Conservation (phyloP, 2,797 vertebrate species). For the Anableps anableps region DNA sequence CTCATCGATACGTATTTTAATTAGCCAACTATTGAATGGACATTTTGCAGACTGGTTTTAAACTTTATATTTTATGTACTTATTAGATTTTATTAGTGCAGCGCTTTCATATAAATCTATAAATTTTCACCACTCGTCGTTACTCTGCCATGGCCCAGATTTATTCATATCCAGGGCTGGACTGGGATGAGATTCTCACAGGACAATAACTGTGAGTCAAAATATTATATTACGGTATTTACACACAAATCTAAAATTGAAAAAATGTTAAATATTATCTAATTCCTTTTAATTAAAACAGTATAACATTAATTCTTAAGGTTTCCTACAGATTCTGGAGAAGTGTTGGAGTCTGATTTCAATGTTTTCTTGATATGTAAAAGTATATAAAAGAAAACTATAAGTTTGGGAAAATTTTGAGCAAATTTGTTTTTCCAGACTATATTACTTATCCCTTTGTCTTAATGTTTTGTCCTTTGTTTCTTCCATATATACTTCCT, state of each 20-base stretch:
- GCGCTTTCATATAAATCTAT: not conserved
- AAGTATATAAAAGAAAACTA: too few relatives aligned
- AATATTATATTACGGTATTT: not conserved
- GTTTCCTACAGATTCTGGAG: not conserved
- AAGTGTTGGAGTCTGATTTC: not conserved
- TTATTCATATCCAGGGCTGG: not conserved
- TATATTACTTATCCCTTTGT: not conserved
- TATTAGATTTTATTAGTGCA: not conserved
- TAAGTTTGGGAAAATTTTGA: too few relatives aligned
- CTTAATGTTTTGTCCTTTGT: not conserved
- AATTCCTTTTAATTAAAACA: not conserved
- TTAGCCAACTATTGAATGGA: conserved; percentile 18
- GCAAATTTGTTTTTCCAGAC: not conserved
- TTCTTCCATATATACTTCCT: not conserved
- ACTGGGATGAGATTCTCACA: not conserved
- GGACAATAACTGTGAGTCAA: not conserved
- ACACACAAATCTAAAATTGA: not conserved
- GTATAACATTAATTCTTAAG: not conserved
- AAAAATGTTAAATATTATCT: not conserved
- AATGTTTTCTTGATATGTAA: not conserved
- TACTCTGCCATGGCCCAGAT: not conserved
- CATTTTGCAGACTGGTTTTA: conserved; percentile 13
- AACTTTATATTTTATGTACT: conserved; percentile 4
- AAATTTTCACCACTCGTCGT: not conserved
- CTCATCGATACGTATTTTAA: conserved; percentile 32